Percentiles rank a stretch among this genome's conserved stretches.
These are phyloP conservation scores for Microtus oregoni DNA, from an alignment of 2,113 vertebrate genomes.

Conservation along the genomic window DNA sequence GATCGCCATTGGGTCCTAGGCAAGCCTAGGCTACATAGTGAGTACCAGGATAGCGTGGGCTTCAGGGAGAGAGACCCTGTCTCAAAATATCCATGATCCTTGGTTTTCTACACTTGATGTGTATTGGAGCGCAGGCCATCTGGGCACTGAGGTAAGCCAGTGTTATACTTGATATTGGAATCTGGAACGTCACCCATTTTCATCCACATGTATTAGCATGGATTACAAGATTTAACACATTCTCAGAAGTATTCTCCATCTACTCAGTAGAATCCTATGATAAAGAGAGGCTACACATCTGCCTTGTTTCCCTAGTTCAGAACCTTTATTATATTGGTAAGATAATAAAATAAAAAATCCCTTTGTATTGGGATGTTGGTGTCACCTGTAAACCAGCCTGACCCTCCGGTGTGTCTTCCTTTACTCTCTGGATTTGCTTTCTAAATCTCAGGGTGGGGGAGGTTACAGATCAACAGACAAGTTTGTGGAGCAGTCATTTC, in stretches of 20 bases:
- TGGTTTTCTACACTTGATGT: slow-evolving; percentile 16
- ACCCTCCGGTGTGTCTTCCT: background rate
- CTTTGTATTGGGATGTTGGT: background rate
- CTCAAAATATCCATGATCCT: background rate
- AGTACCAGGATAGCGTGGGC: background rate
- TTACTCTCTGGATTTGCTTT: background rate
- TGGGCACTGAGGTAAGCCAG: slow-evolving; percentile 7
- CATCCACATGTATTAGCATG: background rate
- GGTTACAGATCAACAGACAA: background rate
- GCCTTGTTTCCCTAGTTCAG: background rate
- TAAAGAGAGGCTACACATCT: background rate
- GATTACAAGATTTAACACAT: background rate
- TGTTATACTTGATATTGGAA: background rate
- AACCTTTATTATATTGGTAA: background rate
- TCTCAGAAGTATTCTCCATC: background rate
- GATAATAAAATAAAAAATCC: too few species aligned
- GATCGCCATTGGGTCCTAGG: background rate
- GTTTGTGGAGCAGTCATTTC: background rate
- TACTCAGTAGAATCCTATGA: background rate
- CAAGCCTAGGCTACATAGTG: background rate
- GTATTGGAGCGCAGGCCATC: background rate
- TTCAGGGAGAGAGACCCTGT: background rate
- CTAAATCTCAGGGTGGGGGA: background rate
- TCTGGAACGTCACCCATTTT: background rate
- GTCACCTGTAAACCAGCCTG: background rate